Evolutionary conservation across 2,888 invertebrate genomes (phyloP), one percentile per base, ranked within the genome.

Genomic region (Germaria angustata): DNA sequence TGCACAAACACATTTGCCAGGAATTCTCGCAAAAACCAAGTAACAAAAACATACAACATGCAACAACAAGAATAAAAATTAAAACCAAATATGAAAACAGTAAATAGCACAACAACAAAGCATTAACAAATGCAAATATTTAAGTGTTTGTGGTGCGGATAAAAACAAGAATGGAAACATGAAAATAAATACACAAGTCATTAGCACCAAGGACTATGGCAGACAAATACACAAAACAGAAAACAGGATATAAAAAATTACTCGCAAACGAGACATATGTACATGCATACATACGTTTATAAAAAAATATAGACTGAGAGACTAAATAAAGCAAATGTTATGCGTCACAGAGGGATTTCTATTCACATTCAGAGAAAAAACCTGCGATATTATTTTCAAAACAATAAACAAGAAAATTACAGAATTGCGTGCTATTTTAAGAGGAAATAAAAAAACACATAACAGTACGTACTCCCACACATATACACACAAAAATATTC

Each of bases 391-490:
- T 55, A 69, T 82, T 80, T 71, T 69, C 53, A 63, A 80, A 80
- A 71, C 82, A 83, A 79, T 71, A 83, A 80, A 80, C 76, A 53
- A 65, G 71, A 76, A 83, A 83, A 83, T 83, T 79, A 71, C 83
- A 68, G 53, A 80, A 68, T 80, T 46, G 80, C 80, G 76, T 83
- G 79, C 55, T 72, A 36, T 57, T 65, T 69, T 65, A 28, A 53
- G 24, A 44, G 17, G 11, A 15, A 53, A 39, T n/a, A 17, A 39
- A 8, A 15, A n/a, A 49, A 61, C 24, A 11, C 17, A 20, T 11
- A 49, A 49, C 9, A 4, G 13, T 49, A 13, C 46, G 22, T 49
- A 24, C 24, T 22, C n/a, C n/a, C n/a, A n/a, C n/a, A n/a, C n/a
- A n/a, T n/a, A n/a, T 51, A 51, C 11, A 24, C 6, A 7, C 24